phyloP scores from a whole-genome alignment of 2,113 vertebrate genomes.

The Oreochromis spilurus region DNA sequence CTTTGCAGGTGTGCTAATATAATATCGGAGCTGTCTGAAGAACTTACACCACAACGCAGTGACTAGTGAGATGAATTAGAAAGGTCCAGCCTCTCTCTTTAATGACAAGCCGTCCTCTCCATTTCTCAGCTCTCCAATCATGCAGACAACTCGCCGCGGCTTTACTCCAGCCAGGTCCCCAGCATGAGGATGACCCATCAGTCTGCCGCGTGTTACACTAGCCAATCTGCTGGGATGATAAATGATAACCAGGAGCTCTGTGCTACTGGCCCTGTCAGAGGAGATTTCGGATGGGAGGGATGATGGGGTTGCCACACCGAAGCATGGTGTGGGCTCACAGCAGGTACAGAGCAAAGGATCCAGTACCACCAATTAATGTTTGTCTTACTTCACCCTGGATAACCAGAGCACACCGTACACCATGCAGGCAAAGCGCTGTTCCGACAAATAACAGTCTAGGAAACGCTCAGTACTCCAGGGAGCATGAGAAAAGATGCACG shows the following conservation, averaged over 20 bases:
- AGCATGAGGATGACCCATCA: conserved; percentile 70
- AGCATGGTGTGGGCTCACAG: conserved; percentile 46
- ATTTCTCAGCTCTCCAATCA: conserved; percentile 56
- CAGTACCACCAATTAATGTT: conserved; percentile 69
- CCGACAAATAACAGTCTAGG: conserved; percentile 54
- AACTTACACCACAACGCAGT: conserved; percentile 14
- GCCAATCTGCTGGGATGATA: conserved; percentile 75
- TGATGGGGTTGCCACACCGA: conserved; percentile 60
- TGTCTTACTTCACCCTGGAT: conserved; percentile 60
- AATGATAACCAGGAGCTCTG: conserved; percentile 72
- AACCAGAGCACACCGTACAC: conserved; percentile 41
- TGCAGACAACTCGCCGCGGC: conserved; percentile 45
- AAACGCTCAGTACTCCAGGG: conserved; percentile 48
- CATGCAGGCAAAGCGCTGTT: conserved; percentile 33
- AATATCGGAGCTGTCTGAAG: conserved; percentile 46
- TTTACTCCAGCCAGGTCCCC: conserved; percentile 59
- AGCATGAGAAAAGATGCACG: conserved; percentile 43
- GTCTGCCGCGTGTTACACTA: conserved; percentile 55
- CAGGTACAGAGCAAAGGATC: conserved; percentile 44
- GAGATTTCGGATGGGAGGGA: conserved; percentile 59
- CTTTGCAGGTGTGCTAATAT: conserved; percentile 72
- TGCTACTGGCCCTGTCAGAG: conserved; percentile 69
- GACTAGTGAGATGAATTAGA: conserved; percentile 44
- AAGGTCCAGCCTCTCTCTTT: conserved; percentile 28
- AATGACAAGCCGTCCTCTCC: conserved; percentile 45